Percentiles rank a stretch among this genome's conserved stretches.
These are phyloP conservation scores for Euplagia quadripunctaria DNA, from an alignment of 2,888 invertebrate genomes.

Conservation along the genomic window DNA sequence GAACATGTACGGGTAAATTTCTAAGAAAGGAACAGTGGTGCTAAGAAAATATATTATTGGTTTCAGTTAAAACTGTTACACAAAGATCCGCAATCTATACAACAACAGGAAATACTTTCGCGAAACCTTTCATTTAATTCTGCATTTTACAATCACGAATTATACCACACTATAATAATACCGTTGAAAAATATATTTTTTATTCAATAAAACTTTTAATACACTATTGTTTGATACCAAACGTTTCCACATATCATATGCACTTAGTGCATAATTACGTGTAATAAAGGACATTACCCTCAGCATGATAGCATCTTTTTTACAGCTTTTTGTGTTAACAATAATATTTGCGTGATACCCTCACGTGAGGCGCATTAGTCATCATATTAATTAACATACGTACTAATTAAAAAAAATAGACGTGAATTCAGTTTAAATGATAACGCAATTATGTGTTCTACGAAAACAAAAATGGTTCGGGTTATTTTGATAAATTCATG, in stretches of 20 bases:
- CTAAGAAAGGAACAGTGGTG: background rate
- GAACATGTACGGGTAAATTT: background rate
- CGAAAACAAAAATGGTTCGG: conserved; percentile 32
- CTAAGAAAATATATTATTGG: background rate
- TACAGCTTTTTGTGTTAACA: conserved; percentile 72
- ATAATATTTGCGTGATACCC: conserved; percentile 65
- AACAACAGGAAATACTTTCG: conserved; percentile 10
- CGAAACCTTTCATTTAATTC: conserved; percentile 15
- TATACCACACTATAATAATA: conserved; percentile 4
- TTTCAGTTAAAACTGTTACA: background rate
- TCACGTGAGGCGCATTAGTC: conserved; percentile 65
- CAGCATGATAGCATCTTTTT: conserved; percentile 68
- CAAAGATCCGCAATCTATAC: conserved; percentile 4
- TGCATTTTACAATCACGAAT: conserved; percentile 22
- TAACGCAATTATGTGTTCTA: conserved; percentile 40
- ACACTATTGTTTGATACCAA: conserved; percentile 52
- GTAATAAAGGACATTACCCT: conserved; percentile 74
- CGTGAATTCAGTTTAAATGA: conserved; percentile 46
- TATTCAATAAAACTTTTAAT: conserved; percentile 56
- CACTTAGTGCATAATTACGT: conserved; percentile 68
- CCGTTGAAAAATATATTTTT: conserved; percentile 24
- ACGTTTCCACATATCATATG: conserved; percentile 56
- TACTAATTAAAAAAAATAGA: conserved; percentile 41
- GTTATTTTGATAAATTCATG: conserved; percentile 16
- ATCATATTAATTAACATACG: conserved; percentile 59